Base-by-base conservation (phyloP, 1,140 invertebrate species). In the Belonocnema kinseyi region DNA sequence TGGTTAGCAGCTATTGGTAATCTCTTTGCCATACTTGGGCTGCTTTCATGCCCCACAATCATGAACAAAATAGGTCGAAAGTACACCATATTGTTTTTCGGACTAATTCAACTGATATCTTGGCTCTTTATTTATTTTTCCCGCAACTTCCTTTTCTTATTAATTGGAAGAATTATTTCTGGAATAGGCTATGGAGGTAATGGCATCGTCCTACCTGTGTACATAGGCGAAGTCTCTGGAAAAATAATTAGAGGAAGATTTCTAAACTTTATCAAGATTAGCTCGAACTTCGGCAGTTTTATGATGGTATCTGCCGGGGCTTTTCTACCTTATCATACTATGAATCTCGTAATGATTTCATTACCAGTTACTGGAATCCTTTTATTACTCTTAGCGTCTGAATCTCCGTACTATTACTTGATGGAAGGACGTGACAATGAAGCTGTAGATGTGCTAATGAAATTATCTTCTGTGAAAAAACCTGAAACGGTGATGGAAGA, bases 371-470 rank as follows among this genome's bases (percentile, higher is more conserved):
- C 94, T 1, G 94, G 94, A 79, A 89, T 95, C 8, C 79, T 94
- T 2, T 93, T 93, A 0, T 94, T 95, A 87, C 91, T 92, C 56
- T 94, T 93, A 77, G 93, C 96, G 90, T 95, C 96, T 0, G 96
- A 97, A 90, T 95, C 95, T 11, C 96, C 96, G 0, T 33, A 33
- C 5, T 33, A 33, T 33, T 33, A 33, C 5, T 33, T 33, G 26
- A 33, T 5, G 26, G 5, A 92, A 26, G 92, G 93, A 14, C 86
- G 92, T 26, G 89, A 92, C n/a, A 90, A 93, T 12, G 91, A 93
- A 77, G 95, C 95, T 0, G 90, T 92, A 21, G 85, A 90, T 71
- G 92, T 93, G 7, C 85, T 96, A 56, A 91, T 93, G 81, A 92
- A 90, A 78, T 90, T 96, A 0, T 88, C 94, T 56, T 93, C 94